Evolutionary conservation across 1,140 invertebrate species (phyloP).

Genomic region (Trichomalopsis sarcophagae): DNA sequence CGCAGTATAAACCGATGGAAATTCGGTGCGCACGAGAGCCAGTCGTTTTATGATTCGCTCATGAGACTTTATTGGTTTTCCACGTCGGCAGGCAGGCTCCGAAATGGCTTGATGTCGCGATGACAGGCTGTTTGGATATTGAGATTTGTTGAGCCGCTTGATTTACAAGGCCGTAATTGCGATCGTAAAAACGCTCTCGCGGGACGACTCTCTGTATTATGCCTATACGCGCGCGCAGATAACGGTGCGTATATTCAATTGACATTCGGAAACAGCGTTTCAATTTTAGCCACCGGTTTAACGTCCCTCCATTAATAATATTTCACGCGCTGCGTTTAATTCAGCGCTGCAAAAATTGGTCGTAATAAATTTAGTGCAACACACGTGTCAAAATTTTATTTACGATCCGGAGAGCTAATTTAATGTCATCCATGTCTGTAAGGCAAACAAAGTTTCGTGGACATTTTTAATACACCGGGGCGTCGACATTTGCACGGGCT

Average conservation of each 20-base stretch:
- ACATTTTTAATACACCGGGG: too few species aligned
- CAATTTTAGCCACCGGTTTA: slow-evolving; percentile 35
- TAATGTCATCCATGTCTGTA: neutral
- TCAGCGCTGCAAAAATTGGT: neutral
- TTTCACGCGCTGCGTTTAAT: neutral
- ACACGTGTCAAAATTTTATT: neutral
- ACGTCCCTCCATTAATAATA: slow-evolving; percentile 29
- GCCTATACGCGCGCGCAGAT: neutral
- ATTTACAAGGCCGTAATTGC: slow-evolving; percentile 49
- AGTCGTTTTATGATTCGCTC: slow-evolving; percentile 42
- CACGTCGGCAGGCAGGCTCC: neutral
- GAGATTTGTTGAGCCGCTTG: slow-evolving; percentile 36
- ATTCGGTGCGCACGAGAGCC: neutral
- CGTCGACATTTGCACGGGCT: too few species aligned
- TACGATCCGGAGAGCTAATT: neutral
- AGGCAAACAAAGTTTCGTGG: neutral
- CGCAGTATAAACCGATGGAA: slow-evolving; percentile 3
- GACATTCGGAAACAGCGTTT: slow-evolving; percentile 40
- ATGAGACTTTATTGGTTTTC: slow-evolving; percentile 45
- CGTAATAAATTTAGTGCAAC: neutral
- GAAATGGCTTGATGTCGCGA: slow-evolving; percentile 38
- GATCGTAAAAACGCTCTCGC: slow-evolving; percentile 44
- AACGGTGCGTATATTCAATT: slow-evolving; percentile 34
- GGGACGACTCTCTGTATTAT: slow-evolving; percentile 30
- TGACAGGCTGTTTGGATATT: slow-evolving; percentile 34